Evolutionary conservation across 2,113 vertebrate genomes (phyloP), one percentile per base, ranked within the genome.

Genomic region (Ageneiosus marmoratus): DNA sequence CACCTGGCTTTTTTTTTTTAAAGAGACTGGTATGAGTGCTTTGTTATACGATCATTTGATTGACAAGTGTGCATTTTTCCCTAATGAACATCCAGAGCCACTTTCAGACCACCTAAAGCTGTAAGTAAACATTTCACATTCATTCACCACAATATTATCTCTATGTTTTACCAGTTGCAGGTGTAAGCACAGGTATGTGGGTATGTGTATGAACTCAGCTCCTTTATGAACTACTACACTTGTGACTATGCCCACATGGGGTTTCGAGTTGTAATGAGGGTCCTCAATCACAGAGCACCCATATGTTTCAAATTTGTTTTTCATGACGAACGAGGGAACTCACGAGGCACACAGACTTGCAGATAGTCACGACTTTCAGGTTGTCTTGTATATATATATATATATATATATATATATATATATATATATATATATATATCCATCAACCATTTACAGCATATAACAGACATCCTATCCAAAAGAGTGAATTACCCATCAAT

Each of bases 161-260:
- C 29, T 29, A 12, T 3, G n/a, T 44, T 78, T 78, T 27, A 15
- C 34, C 55, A 65, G 77, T 79, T 56, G 65, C 65, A 81, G 65
- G 79, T 72, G 79, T 81, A 27, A 10, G 22, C 4, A 27, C 48
- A 27, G 5, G 65, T 5, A 69, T 80, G 48, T 80, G 46, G 63
- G 48, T 70, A 37, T 81, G 51, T 69, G 32, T 55, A 53, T 81
- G n/a, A 80, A 70, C 63, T 65, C 55, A 18, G 63, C 34, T 69
- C 50, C 37, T 51, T 81, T n/a, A 56, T 81, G 65, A 81, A 81
- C 50, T 81, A 1, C 63, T 70, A 9, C 65, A 24, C 50, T 44
- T 50, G 12, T 69, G 60, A 77, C 22, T 69, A 6, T 34, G n/a
- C 72, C 70, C 70, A 46, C 70, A 77, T 77, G 74, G 60, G 58